Percentiles rank a stretch among this genome's conserved stretches.
These are phyloP conservation scores for Aurelia sp. DNA, from an alignment of 30 jellyfish, hydroid and myxozoan genomes.

Conservation along the genomic window DNA sequence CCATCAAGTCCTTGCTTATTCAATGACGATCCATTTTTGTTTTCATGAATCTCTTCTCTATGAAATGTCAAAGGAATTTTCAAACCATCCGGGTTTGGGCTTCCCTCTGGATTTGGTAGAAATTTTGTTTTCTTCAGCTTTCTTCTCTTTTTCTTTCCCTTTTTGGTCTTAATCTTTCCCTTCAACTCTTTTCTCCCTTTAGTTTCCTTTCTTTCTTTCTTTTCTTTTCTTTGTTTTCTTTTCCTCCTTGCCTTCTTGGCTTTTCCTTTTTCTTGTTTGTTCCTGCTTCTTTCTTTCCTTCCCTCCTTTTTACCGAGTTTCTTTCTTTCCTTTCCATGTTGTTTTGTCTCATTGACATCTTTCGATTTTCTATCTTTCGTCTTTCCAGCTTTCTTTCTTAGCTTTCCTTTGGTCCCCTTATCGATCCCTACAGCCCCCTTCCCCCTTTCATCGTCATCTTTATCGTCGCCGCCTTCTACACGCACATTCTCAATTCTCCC, in stretches of 20 bases:
- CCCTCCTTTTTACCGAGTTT: background rate
- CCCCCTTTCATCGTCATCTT: background rate
- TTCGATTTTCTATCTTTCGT: too few species aligned
- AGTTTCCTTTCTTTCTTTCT: background rate
- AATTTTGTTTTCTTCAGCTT: slow-evolving; percentile 2
- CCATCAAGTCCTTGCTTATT: background rate
- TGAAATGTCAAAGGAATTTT: slow-evolving; percentile 48
- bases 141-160: background rate
- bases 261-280: background rate
- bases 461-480: background rate
- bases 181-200: background rate
- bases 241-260: background rate
- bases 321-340: background rate
- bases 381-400: too few species aligned
- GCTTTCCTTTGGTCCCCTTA: too few species aligned
- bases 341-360: too few species aligned
- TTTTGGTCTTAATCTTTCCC: too few species aligned
- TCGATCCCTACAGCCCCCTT: too few species aligned
- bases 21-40: background rate
- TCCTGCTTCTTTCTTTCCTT: background rate
- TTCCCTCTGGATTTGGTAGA: slow-evolving; percentile 50
- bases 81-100: slow-evolving; percentile 52
- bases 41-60: slow-evolving; percentile 31
- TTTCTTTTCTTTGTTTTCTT: slow-evolving; percentile 2
- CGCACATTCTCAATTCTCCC: background rate